These are phyloP conservation scores for Parasteatoda tepidariorum DNA, from an alignment of 1,140 invertebrate genomes.

Conservation along the genomic window DNA sequence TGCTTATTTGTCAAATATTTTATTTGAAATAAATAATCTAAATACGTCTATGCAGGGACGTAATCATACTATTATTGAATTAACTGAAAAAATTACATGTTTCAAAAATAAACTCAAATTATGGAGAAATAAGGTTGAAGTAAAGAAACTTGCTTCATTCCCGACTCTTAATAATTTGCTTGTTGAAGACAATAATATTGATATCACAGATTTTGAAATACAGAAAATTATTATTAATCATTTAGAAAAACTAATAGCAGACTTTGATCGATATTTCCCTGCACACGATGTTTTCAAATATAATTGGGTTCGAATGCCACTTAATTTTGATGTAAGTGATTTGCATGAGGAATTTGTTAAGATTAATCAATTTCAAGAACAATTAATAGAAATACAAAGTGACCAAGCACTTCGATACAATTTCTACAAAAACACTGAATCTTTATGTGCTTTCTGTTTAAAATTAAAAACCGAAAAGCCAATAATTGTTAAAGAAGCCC, in stretches of 20 bases:
- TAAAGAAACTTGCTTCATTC: slow-evolving; percentile 17
- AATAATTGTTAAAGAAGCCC: slow-evolving; percentile 4
- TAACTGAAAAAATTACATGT: slow-evolving; percentile 24
- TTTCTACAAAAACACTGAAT: slow-evolving; percentile 8
- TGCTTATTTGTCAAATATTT: slow-evolving; percentile 38
- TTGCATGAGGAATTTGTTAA: slow-evolving; percentile 2
- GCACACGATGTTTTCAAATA: slow-evolving; percentile 4
- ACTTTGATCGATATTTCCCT: slow-evolving; percentile 19
- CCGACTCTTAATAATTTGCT: slow-evolving; percentile 8
- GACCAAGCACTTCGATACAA: slow-evolving; percentile 8
- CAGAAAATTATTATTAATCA: background rate
- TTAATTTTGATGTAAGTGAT: slow-evolving; percentile 6
- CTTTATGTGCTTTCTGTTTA: slow-evolving; percentile 25
- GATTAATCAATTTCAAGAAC: slow-evolving; percentile 17
- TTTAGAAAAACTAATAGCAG: slow-evolving; percentile 17
- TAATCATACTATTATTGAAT: slow-evolving; percentile 18
- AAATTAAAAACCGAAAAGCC: slow-evolving; percentile 19
- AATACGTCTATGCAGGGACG: slow-evolving; percentile 32
- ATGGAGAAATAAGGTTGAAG: slow-evolving; percentile 17
- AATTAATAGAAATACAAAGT: slow-evolving; percentile 18
- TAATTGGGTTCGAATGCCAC: slow-evolving; percentile 21
- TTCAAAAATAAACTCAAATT: slow-evolving; percentile 43
- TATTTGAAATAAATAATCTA: slow-evolving; percentile 38
- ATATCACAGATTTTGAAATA: slow-evolving; percentile 23
- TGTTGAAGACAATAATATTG: slow-evolving; percentile 24